Base-by-base conservation (phyloP, 2,888 invertebrate species). In the Eupsilia transversa region DNA sequence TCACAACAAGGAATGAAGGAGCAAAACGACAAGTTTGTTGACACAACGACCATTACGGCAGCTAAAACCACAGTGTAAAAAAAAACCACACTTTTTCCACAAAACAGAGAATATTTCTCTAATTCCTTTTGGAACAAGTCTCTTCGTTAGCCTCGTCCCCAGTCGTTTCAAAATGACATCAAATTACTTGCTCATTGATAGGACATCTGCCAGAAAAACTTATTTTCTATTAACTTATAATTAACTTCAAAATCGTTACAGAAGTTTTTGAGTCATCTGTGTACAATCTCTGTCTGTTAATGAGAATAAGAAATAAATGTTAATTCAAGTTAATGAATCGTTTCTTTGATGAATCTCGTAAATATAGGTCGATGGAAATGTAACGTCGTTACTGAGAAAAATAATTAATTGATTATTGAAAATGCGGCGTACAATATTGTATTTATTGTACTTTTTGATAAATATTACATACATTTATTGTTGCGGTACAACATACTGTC, bases 181-280 rank as follows among this genome's bases (percentile, higher is more conserved):
- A 72, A 74, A 72, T 82, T 49, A 74, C 65, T 65, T 61, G 23
- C 57, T 63, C 41, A 82, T 76, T 85, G 74, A 80, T 52, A 59
- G 17, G 43, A 69, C 30, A 52, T 80, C 68, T 65, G 61, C 65
- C 64, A 35, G 23, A 14, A 30, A 79, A 65, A 61, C 68, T 65
- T 35, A 56, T 63, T 81, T 68, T 38, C 63, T 35, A 63, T 60
- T 60, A 73, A 76, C 60, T 82, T 77, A 59, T 85, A 82, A 82
- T 82, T 81, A 73, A 82, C 63, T 85, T 82, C 33, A 1, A 46
- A 71, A 73, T 54, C 1, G 33, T 71, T 52, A 0, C 12, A 1
- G 23, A 59, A 80, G 23, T 60, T 80, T 38, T 56, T 27, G 12
- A 2, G 30, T 14, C 27, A 1, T 72, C 64, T 66, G 46, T 38